Percentiles rank a stretch among this genome's conserved stretches.
Evolutionary conservation across 2,113 vertebrate species (phyloP).

Genomic region (Zapus hudsonius): DNA sequence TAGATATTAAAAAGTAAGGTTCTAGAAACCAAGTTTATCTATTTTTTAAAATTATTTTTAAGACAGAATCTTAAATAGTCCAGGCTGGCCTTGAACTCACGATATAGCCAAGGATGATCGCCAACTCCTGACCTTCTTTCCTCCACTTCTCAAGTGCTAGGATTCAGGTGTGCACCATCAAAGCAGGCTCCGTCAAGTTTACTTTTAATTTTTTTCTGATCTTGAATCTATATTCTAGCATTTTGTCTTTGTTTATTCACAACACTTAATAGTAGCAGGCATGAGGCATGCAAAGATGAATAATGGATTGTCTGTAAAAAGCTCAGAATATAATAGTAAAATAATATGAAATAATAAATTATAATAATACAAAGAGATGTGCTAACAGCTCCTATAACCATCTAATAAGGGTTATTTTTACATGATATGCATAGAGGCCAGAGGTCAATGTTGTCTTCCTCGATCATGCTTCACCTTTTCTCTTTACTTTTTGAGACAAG

Average conservation of each 20-base stretch:
- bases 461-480: too few relatives aligned
- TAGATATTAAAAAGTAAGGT: neutral
- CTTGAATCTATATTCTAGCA: neutral
- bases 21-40: neutral
- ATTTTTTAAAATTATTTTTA: too few relatives aligned
- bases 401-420: neutral
- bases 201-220: neutral
- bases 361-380: too few relatives aligned
- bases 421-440: too few relatives aligned
- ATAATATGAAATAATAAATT: too few relatives aligned
- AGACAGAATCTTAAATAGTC: too few relatives aligned
- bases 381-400: neutral
- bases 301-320: neutral
- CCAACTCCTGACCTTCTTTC: neutral
- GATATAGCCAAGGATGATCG: neutral
- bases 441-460: too few relatives aligned
- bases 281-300: neutral
- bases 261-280: neutral
- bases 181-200: neutral
- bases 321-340: neutral
- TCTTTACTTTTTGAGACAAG: too few relatives aligned
- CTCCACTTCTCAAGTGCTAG: neutral
- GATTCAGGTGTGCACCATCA: neutral
- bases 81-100: neutral
- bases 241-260: neutral